A percentile compares a stretch with the other conserved stretches of the same genome.
Evolutionary conservation across 2,888 invertebrate species (phyloP).

Genomic region (Colletes collaris): DNA sequence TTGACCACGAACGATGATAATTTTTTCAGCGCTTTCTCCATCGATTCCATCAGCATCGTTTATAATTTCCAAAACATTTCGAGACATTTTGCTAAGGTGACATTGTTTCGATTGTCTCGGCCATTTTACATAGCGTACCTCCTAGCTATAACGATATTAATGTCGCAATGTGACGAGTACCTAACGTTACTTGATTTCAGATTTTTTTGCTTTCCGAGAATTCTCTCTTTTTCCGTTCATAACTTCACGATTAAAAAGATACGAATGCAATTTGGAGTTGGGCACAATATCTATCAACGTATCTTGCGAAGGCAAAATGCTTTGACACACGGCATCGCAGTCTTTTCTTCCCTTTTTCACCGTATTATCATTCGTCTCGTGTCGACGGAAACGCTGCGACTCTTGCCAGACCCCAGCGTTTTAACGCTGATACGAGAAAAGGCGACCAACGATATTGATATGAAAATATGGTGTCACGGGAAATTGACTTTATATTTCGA

Average conservation of each 20-base stretch:
- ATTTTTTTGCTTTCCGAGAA: slow-evolving; percentile 17
- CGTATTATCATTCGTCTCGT: slow-evolving; percentile 43
- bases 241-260: background rate
- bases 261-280: background rate
- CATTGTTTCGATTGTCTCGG: slow-evolving; percentile 70
- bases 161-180: slow-evolving; percentile 44
- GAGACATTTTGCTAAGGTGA: slow-evolving; percentile 50
- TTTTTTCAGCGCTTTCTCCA: slow-evolving; percentile 25
- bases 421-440: background rate
- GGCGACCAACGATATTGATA: background rate
- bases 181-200: slow-evolving; percentile 26
- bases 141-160: slow-evolving; percentile 60
- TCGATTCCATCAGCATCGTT: slow-evolving; percentile 7
- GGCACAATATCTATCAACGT: slow-evolving; percentile 1
- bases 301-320: slow-evolving; percentile 19
- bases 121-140: slow-evolving; percentile 73
- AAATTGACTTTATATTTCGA: slow-evolving; percentile 14
- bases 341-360: slow-evolving; percentile 30
- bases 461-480: background rate
- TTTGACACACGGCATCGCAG: slow-evolving; percentile 15
- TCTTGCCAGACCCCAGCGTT: slow-evolving; percentile 25
- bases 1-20: slow-evolving; percentile 23
- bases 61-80: slow-evolving; percentile 26
- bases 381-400: slow-evolving; percentile 28
- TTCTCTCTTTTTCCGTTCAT: background rate